Evolutionary conservation across 2,888 invertebrate genomes (phyloP).

Genomic region (Catocala nupta): DNA sequence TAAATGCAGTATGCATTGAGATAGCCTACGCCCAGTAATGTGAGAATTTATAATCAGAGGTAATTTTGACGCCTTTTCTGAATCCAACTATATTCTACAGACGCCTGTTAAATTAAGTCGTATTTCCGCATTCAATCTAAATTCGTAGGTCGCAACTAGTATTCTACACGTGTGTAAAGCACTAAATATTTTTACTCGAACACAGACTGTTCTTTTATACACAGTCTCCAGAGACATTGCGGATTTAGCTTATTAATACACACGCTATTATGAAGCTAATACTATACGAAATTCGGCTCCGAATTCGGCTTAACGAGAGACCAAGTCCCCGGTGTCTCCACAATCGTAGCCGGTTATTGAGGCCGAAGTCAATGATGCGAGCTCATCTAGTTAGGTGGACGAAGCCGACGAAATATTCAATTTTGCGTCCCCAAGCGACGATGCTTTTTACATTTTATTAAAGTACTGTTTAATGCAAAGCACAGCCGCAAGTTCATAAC

Average conservation of each 20-base stretch:
- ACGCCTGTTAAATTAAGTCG: too few species aligned
- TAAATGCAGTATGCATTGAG: too few species aligned
- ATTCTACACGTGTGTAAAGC: too few species aligned
- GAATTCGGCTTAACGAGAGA: conserved; percentile 44
- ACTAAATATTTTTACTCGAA: too few species aligned
- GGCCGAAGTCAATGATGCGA: conserved; percentile 50
- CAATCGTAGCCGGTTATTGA: conserved; percentile 52
- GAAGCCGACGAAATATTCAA: conserved; percentile 57
- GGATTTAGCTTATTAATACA: conserved; percentile 40
- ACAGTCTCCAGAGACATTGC: conserved; percentile 16
- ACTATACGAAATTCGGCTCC: conserved; percentile 30
- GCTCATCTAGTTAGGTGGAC: conserved; percentile 53
- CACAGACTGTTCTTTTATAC: too few species aligned
- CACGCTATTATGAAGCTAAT: conserved; percentile 35
- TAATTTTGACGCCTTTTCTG: too few species aligned
- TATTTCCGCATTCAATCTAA: too few species aligned
- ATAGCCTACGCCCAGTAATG: too few species aligned
- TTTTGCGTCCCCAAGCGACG: conserved; percentile 50
- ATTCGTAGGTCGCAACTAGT: too few species aligned
- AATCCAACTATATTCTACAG: too few species aligned
- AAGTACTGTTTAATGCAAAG: conserved; percentile 48
- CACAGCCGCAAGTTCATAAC: conserved; percentile 35
- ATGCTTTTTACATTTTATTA: conserved; percentile 49
- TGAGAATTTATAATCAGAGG: too few species aligned
- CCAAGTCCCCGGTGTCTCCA: conserved; percentile 42